A percentile compares a stretch with the other conserved stretches of the same genome.
Conservation (phyloP, 2,797 vertebrate species). For the Sparidentex hasta region DNA sequence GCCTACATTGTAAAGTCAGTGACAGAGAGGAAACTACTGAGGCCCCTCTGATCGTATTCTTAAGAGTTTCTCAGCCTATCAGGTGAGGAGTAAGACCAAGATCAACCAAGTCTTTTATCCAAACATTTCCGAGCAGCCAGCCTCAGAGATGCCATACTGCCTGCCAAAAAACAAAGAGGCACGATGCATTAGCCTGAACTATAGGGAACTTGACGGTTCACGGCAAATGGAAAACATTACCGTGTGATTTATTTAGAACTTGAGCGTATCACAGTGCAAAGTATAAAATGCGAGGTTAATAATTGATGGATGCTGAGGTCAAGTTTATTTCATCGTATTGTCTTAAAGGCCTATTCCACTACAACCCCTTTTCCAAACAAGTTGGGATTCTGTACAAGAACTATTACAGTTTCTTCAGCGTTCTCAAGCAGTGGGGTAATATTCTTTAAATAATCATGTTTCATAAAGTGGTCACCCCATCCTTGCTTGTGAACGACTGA, state of each 20-base stretch:
- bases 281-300: neutral
- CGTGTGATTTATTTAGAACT: neutral
- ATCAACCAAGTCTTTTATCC: conserved; percentile 15
- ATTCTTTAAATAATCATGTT: no score
- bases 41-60: conserved; percentile 28
- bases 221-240: neutral
- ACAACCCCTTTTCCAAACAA: no score
- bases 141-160: neutral
- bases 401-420: neutral
- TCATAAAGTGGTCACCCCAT: no score
- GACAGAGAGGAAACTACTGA: conserved; percentile 36
- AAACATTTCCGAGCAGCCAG: conserved; percentile 6
- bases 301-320: neutral
- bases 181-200: conserved; percentile 3
- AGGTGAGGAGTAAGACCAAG: conserved; percentile 24
- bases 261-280: neutral
- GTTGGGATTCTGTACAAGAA: no score
- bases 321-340: neutral
- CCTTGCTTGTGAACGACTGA: no score
- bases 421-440: no score
- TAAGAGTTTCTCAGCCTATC: conserved; percentile 23
- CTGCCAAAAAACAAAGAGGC: neutral
- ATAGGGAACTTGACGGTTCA: neutral
- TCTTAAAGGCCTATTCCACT: neutral
- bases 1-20: conserved; percentile 9